Base-by-base conservation (phyloP, 53 echinoderm and acorn worm species). In the Apostichopus leukothele region DNA sequence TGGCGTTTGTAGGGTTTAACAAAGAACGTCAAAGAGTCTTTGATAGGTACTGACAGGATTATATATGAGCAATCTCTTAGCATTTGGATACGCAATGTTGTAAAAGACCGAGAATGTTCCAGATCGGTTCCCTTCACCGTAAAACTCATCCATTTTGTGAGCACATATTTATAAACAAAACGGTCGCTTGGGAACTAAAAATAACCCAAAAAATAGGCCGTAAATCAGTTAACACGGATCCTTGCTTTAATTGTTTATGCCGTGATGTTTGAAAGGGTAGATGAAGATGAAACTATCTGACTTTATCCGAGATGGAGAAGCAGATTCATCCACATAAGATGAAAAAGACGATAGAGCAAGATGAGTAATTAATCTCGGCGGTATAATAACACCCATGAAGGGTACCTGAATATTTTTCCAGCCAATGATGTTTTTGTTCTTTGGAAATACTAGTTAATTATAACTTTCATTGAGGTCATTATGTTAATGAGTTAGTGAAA, bases 41-140 rank as follows among this genome's bases (percentile, higher is more conserved):
- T 18, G 54, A 81, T 59, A 55, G 81, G 39, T 59, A 54, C 60
- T 59, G 60, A 55, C 81, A 81, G 5, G 39, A 23, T 81, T 53
- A 59, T 81, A 81, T 81, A 81, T 51, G 81, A 81, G 81, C 81
- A 81, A 81, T 81, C 81, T 81, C 55, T 81, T 81, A 81, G 53
- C 54, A 23, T 22, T 22, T 81, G 54, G 59, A 81, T 54, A 59
- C 18, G 8, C 60, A 21, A 55, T 23, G n/a, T 55, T 22, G 21
- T 39, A 53, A 77, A 55, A 50, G 60, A 52, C 78, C 9, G 60
- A 54, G 81, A 71, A 71, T 71, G 71, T 71, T 71, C 14, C 71
- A 81, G n/a, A 81, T 55, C 59, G n/a, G 55, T 52, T 59, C 60
- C 9, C 22, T 51, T 57, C 57, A 11, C 80, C 81, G 21, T 55